A percentile compares a stretch with the other conserved stretches of the same genome.
phyloP scores from a whole-genome alignment of 2,113 vertebrate species.

The Actinemys pallida region DNA sequence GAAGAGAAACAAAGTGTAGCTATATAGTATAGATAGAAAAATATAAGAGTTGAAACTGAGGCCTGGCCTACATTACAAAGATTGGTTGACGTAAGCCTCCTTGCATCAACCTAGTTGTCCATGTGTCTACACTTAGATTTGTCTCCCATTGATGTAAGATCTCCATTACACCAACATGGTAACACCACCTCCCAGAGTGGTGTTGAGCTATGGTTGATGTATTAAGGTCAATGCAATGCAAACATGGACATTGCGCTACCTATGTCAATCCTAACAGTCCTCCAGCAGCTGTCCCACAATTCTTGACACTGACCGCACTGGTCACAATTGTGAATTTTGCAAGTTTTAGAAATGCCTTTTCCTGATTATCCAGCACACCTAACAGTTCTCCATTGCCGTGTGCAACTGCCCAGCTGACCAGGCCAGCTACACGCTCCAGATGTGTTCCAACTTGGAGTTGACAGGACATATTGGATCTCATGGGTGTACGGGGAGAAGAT shows the following conservation, averaged over 20 bases:
- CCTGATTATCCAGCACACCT: not conserved
- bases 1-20: not conserved
- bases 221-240: not conserved
- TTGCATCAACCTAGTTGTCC: not conserved
- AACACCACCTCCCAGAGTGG: not conserved
- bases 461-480: not conserved
- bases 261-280: not conserved
- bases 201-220: not conserved
- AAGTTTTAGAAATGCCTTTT: too few relatives aligned
- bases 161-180: not conserved
- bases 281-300: too few relatives aligned
- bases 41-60: not conserved
- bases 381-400: not conserved
- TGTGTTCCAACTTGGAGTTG: not conserved
- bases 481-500: not conserved
- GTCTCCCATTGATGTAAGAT: not conserved
- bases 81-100: not conserved
- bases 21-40: not conserved
- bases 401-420: not conserved
- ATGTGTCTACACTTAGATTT: not conserved
- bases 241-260: not conserved
- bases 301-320: too few relatives aligned
- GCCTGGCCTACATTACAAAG: not conserved
- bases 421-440: not conserved
- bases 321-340: too few relatives aligned